A percentile compares a stretch with the other conserved stretches of the same genome.
Evolutionary conservation across 2,797 vertebrate species (phyloP).

Genomic region (Xenopus petersii): DNA sequence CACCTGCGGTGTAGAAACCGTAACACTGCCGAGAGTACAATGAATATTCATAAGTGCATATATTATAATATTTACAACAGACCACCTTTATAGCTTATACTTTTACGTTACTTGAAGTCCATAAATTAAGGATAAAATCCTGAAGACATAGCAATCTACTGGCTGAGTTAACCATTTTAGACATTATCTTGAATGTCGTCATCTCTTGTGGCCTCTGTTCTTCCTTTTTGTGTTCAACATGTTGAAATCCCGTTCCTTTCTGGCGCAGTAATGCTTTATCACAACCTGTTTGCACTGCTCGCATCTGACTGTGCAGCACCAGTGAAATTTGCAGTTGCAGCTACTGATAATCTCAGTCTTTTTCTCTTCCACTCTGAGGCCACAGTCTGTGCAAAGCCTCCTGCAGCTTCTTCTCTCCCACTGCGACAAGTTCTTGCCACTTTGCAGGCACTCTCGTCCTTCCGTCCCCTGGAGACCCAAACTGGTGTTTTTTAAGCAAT

Average conservation of each 20-base stretch:
- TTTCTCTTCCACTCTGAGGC: constrained; percentile 81
- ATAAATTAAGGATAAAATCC: constrained; percentile 15
- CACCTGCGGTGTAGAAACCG: too few species aligned
- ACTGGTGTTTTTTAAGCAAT: constrained; percentile 84
- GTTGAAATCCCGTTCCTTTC: constrained; percentile 52
- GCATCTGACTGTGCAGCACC: constrained; percentile 94
- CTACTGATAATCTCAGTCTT: constrained; percentile 77
- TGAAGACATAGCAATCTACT: background rate
- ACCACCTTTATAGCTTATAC: background rate
- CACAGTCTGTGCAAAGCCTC: constrained; percentile 84
- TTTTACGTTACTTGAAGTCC: constrained; percentile 13
- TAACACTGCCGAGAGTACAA: too few species aligned
- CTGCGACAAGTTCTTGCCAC: constrained; percentile 68
- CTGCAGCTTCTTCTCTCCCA: constrained; percentile 84
- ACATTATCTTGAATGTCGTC: constrained; percentile 5
- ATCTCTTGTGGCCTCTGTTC: constrained; percentile 57
- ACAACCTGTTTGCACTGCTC: constrained; percentile 82
- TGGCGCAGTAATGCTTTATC: constrained; percentile 81
- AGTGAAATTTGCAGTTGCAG: constrained; percentile 95
- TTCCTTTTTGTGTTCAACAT: constrained; percentile 64
- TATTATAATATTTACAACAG: constrained; percentile 48
- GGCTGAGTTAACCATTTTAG: background rate
- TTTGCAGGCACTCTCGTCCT: constrained; percentile 87
- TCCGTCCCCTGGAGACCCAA: constrained; percentile 84
- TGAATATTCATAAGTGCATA: constrained; percentile 53